Conservation (phyloP, 2,797 vertebrate species). For the Karalla daura region DNA sequence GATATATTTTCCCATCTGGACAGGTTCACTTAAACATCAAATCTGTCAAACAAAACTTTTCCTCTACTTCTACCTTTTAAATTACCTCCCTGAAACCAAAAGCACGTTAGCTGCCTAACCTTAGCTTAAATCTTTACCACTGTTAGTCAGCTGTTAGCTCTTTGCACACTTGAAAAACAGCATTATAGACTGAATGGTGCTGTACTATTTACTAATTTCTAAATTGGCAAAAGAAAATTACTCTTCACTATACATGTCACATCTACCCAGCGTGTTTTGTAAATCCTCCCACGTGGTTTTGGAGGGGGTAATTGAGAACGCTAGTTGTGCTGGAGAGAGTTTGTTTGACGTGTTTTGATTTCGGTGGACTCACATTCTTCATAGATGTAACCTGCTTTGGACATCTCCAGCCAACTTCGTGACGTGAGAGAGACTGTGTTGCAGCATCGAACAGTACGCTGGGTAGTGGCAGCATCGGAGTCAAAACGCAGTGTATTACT, state of each 20-base stretch:
- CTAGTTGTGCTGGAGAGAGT: not conserved
- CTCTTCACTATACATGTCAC: not conserved
- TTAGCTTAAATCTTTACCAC: constrained; percentile 20
- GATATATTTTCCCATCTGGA: not conserved
- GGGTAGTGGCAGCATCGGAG: constrained; percentile 18
- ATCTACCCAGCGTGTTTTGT: not conserved
- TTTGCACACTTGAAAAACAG: not conserved
- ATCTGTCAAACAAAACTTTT: not conserved
- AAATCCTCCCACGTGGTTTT: not conserved
- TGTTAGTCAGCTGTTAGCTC: constrained; percentile 7
- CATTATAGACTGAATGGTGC: not conserved
- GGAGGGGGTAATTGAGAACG: not conserved
- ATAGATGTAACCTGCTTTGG: constrained; percentile 1
- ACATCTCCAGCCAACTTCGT: constrained; percentile 1
- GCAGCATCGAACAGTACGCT: constrained; percentile 1
- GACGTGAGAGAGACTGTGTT: constrained; percentile 7
- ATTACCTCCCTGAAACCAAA: constrained; percentile 4
- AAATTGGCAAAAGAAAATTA: not conserved
- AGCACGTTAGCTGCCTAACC: constrained; percentile 47
- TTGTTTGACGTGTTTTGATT: not conserved
- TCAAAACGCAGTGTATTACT: constrained; percentile 17
- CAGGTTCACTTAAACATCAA: not conserved
- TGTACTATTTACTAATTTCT: not conserved
- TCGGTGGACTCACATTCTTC: not conserved
- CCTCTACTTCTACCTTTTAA: not conserved